Conservation (phyloP, 2,113 vertebrate genomes). For the Cavia porcellus region DNA sequence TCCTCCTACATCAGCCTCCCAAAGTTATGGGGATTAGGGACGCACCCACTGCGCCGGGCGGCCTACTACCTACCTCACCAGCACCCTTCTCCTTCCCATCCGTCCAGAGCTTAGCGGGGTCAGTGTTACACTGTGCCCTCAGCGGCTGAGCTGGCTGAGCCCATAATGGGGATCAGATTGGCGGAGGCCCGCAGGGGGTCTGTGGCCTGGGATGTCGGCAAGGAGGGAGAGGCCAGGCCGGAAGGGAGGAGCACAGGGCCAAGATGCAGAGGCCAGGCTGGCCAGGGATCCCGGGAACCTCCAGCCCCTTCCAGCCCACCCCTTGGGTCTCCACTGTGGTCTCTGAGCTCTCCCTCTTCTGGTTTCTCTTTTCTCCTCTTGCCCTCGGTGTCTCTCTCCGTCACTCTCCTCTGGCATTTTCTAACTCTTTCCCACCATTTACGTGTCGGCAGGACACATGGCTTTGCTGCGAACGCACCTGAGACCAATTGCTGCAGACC, state of each 20-base stretch:
- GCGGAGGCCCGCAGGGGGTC: not conserved
- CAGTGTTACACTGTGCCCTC: slow-evolving; percentile 44
- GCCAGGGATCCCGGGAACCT: not conserved
- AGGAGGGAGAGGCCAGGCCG: not conserved
- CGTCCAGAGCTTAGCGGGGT: slow-evolving; percentile 47
- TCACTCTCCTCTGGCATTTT: not conserved
- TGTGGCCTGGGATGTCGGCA: not conserved
- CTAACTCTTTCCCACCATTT: not conserved
- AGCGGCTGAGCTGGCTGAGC: slow-evolving; percentile 72
- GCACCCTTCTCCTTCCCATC: not conserved
- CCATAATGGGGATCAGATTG: slow-evolving; percentile 76
- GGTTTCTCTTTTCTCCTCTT: not conserved
- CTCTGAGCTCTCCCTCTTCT: not conserved
- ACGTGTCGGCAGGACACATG: not conserved
- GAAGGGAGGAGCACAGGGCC: not conserved
- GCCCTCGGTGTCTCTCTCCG: not conserved
- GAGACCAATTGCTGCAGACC: not conserved
- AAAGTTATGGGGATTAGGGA: not conserved
- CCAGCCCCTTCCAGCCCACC: not conserved
- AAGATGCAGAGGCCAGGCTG: not conserved
- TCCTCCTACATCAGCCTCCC: not conserved
- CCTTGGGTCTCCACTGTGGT: not conserved
- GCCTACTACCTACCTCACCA: not conserved
- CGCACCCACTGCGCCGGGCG: not conserved
- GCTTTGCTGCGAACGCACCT: slow-evolving; percentile 7